phyloP scores from a whole-genome alignment of 2,888 invertebrate genomes.

The Scaptomyza parva region DNA sequence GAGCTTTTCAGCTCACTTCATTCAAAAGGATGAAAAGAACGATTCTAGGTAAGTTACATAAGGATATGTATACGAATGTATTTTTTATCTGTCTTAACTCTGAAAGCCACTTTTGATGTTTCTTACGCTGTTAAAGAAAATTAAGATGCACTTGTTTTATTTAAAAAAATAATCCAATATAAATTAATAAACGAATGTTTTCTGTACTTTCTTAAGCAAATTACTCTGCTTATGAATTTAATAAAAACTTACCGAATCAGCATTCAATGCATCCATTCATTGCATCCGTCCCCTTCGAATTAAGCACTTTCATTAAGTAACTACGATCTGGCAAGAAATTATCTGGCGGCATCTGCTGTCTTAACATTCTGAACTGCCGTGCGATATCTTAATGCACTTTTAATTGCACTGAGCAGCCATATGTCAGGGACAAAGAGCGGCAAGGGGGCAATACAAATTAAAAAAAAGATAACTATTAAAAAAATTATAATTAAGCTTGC shows the following conservation, averaged over 20 bases:
- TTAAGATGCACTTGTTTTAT: neutral
- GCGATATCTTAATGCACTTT: constrained; percentile 74
- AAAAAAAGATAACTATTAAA: constrained; percentile 61
- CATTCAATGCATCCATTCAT: constrained; percentile 37
- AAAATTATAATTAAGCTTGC: constrained; percentile 72
- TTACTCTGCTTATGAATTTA: neutral
- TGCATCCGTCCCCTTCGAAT: constrained; percentile 45
- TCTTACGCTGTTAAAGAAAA: neutral
- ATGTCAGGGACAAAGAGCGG: constrained; percentile 36
- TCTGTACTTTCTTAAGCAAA: neutral
- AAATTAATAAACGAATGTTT: neutral
- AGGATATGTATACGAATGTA: constrained; percentile 14
- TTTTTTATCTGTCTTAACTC: constrained; percentile 20
- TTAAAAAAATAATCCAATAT: neutral
- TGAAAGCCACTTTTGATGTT: neutral
- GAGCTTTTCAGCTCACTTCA: constrained; percentile 55
- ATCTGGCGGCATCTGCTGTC: constrained; percentile 55
- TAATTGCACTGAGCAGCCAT: constrained; percentile 58
- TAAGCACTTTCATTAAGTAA: constrained; percentile 75
- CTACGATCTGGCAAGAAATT: constrained; percentile 73
- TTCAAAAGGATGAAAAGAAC: constrained; percentile 11
- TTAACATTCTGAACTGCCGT: constrained; percentile 60
- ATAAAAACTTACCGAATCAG: constrained; percentile 11
- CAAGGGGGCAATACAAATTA: constrained; percentile 8
- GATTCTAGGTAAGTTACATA: constrained; percentile 15